These are phyloP conservation scores for Caretta caretta DNA, from an alignment of 2,113 vertebrate species.

Conservation along the genomic window DNA sequence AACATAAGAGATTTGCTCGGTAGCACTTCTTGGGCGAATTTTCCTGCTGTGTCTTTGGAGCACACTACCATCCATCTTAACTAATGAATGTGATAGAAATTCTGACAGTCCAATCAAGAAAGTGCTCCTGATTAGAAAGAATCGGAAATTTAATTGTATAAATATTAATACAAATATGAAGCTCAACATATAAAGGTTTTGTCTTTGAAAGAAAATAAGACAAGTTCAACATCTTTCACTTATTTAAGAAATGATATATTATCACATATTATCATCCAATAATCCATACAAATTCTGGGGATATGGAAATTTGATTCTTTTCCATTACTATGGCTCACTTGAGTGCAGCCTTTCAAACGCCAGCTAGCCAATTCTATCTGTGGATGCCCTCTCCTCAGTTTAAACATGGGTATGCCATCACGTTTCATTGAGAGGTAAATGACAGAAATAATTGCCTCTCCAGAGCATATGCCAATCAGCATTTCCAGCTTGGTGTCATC, in stretches of 20 bases:
- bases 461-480: not conserved
- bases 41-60: not conserved
- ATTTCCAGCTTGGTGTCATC: not conserved
- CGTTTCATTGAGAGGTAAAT: not conserved
- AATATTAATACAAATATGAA: not conserved
- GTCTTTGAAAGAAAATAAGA: not conserved
- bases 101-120: not conserved
- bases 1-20: not conserved
- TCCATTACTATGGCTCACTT: not conserved
- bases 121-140: not conserved
- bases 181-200: not conserved
- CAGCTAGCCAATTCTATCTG: not conserved
- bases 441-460: not conserved
- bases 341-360: not conserved
- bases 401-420: not conserved
- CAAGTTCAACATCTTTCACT: not conserved
- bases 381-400: not conserved
- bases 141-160: not conserved
- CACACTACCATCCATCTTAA: not conserved
- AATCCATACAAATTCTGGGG: not conserved
- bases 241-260: not conserved
- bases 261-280: not conserved
- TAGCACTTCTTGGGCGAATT: not conserved
- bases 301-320: not conserved
- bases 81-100: not conserved